A percentile compares a stretch with the other conserved stretches of the same genome.
Evolutionary conservation across 2,113 vertebrate genomes (phyloP).

Genomic region (Serinus canaria): DNA sequence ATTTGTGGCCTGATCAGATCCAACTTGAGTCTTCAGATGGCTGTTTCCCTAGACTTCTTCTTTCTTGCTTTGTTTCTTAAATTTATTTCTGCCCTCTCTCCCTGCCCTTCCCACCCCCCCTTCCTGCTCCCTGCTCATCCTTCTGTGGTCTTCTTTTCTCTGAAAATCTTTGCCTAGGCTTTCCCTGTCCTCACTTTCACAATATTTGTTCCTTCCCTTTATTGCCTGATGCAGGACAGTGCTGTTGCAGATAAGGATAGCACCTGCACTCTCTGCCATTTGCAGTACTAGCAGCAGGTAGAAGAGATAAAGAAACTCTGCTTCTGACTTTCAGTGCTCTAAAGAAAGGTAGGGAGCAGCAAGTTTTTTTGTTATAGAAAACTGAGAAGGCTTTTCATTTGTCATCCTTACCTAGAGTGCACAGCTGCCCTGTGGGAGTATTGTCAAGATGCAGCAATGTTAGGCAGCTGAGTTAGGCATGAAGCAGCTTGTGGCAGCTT

Average conservation of each 20-base stretch:
- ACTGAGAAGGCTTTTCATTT: not conserved
- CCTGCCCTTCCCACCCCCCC: too few relatives aligned
- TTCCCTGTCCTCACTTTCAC: not conserved
- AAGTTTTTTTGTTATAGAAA: not conserved
- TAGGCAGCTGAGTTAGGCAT: not conserved
- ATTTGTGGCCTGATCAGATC: not conserved
- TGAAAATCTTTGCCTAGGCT: not conserved
- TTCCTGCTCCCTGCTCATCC: too few relatives aligned
- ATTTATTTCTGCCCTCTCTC: not conserved
- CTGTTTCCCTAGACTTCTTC: not conserved
- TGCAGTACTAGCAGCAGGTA: not conserved
- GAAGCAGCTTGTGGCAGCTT: not conserved
- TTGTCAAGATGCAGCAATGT: not conserved
- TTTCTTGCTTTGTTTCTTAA: not conserved
- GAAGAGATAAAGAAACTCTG: constrained; percentile 13
- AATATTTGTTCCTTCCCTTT: not conserved
- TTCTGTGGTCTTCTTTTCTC: not conserved
- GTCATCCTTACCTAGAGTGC: not conserved
- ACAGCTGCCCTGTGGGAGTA: not conserved
- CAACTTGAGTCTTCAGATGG: not conserved
- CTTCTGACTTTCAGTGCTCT: not conserved
- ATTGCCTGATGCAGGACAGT: not conserved
- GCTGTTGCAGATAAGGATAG: not conserved
- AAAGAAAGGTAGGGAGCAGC: not conserved
- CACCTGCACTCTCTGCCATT: constrained; percentile 15